Evolutionary conservation across 1,140 invertebrate genomes (phyloP), one percentile per base, ranked within the genome.

Genomic region (Hyles vespertilio): DNA sequence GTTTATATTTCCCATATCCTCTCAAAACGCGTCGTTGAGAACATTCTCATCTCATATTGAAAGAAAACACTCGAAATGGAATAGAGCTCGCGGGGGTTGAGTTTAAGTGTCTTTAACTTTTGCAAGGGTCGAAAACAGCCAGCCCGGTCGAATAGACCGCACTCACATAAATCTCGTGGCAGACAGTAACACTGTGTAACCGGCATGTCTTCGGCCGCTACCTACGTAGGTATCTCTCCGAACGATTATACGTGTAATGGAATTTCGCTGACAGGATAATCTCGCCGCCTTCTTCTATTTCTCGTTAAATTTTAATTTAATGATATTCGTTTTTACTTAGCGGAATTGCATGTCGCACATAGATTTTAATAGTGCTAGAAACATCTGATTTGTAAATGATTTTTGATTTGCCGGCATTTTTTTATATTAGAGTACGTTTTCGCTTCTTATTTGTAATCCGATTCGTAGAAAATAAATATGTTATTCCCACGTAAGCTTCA

Each of bases 101-200:
- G 58, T 59, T 64, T 56, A 63, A 59, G 48, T 64, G 62, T 64
- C 62, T 64, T 65, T 65, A 65, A 65, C 63, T 65, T 65, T 60
- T 57, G 63, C 58, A 57, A 54, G 58, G 63, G 58, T 60, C 58
- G 63, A 65, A 65, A 60, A 59, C 53, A 59, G 32, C 47, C 33
- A 36, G 36, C 11, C 48, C 57, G 50, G 54, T 65, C 58, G 58
- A 59, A 54, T 56, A 49, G 58, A 65, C 63, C 54, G 52, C 51
- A 40, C 9, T 44, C 33, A 55, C 50, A 65, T 65, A 65, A 65
- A 65, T 65, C 63, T 65, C 9, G 32, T 33, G 49, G 51, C 32
- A 59, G 63, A 65, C 63, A 59, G 54, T 60, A 57, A 60, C 63
- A 60, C 59, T 64, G 62, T 65, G 58, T 57, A 58, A 51, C 51